Percentiles rank a stretch among this genome's conserved stretches.
phyloP scores from a whole-genome alignment of 1,140 invertebrate species.

The Tetragnatha versicolor region DNA sequence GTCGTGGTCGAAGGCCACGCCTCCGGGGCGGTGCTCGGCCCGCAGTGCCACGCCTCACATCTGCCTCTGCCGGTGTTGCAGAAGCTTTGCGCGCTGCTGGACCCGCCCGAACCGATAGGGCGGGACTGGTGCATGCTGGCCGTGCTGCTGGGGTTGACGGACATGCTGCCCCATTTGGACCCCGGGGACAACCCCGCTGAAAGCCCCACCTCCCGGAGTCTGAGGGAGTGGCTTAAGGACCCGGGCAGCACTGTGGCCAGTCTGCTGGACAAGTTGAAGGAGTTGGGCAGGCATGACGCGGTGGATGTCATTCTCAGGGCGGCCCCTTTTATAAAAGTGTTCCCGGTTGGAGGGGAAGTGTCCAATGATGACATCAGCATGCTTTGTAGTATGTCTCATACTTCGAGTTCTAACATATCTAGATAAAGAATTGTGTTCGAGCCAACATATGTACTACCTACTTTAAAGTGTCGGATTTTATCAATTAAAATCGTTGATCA shows the following conservation, averaged over 20 bases:
- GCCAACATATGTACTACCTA: too few relatives aligned
- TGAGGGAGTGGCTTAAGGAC: conserved; percentile 67
- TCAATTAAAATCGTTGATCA: too few relatives aligned
- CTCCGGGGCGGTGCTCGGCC: conserved; percentile 59
- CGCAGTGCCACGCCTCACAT: conserved; percentile 68
- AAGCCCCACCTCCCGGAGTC: conserved; percentile 66
- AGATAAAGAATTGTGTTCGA: too few relatives aligned
- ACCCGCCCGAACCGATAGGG: conserved; percentile 80
- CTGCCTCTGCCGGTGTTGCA: conserved; percentile 67
- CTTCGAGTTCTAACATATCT: conserved; percentile 51
- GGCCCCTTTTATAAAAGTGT: conserved; percentile 65
- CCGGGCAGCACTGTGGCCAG: conserved; percentile 65
- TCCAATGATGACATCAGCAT: conserved; percentile 46
- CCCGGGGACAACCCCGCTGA: conserved; percentile 61
- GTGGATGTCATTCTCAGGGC: conserved; percentile 67
- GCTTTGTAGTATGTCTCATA: conserved; percentile 47
- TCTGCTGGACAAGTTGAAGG: conserved; percentile 67
- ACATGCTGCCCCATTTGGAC: conserved; percentile 69
- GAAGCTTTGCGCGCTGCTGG: conserved; percentile 71
- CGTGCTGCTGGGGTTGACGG: conserved; percentile 73
- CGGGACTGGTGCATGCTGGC: conserved; percentile 84
- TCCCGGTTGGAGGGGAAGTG: conserved; percentile 36
- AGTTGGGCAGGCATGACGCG: conserved; percentile 68
- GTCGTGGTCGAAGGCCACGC: conserved; percentile 60
- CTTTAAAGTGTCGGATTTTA: too few relatives aligned